Base-by-base conservation (phyloP, 2,113 vertebrate species). In the Isurus oxyrinchus region DNA sequence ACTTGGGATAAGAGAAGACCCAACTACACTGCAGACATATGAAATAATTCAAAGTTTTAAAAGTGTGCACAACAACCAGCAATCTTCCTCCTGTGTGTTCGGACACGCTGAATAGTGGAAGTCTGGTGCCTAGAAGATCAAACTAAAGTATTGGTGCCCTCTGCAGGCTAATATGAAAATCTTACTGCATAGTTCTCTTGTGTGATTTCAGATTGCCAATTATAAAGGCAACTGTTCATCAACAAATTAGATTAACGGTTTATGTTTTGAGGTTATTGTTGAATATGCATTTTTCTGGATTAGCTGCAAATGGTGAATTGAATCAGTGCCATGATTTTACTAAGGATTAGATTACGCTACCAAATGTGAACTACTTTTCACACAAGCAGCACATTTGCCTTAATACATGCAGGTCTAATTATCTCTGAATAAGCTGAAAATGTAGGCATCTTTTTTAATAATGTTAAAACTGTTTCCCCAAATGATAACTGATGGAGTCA, bases 271-370 rank as follows among this genome's bases (percentile, higher is more conserved):
- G 94, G 94, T 72, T 13, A 95, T 95, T 95, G 67, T 72, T 95
- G 49, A 95, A 95, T 55, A 95, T 31, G 5, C 25, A 95, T 53
- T 95, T 94, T 69, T 95, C 67, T 95, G 94, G 23, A 72, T 76
- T 53, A 95, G 94, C 44, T 44, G 16, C 66, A 95, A 72, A 95
- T 55, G 67, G 94, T 95, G 94, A 95, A 72, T 95, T 55, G 23
- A 95, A 95, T 69, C 67, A 95, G 94, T 95, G 94, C 94, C 94
- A 95, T 95, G 49, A 72, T 76, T 95, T 95, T 95, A 95, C 49
- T 95, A 55, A 72, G 55, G 94, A 72, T 76, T 72, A 69, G 67
- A 49, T 95, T 49, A 76, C 55, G 44, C 67, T 72, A 95, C 94
- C 94, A 95, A 95, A 95, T 72, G 94, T 95, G 94, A 95, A 23